phyloP scores from a whole-genome alignment of 2,888 invertebrate species.

The Pogonocherus hispidulus region DNA sequence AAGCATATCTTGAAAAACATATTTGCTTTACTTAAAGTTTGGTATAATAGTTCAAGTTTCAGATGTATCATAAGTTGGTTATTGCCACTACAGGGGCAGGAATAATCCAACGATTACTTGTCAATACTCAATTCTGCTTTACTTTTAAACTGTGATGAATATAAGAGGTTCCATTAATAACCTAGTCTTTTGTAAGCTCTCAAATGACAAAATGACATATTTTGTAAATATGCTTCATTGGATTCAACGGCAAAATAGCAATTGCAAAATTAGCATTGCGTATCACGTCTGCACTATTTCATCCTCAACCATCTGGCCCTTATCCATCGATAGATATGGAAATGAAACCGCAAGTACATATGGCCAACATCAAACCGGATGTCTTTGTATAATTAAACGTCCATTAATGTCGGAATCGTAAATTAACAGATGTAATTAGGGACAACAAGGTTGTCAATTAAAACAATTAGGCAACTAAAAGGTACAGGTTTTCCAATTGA shows the following conservation, averaged over 20 bases:
- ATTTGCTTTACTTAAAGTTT: no score
- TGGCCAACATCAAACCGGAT: not conserved
- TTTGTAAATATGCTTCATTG: no score
- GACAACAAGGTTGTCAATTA: not conserved
- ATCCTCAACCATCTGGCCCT: slow-evolving; percentile 2
- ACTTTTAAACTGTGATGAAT: no score
- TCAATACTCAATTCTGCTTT: no score
- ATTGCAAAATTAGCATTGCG: not conserved
- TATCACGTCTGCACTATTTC: not conserved
- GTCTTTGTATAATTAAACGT: not conserved
- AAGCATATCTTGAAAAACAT: no score
- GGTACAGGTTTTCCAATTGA: not conserved
- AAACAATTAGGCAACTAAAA: not conserved
- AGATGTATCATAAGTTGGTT: no score
- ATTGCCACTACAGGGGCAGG: no score
- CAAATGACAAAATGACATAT: no score
- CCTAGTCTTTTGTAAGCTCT: no score
- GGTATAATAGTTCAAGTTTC: no score
- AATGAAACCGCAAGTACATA: slow-evolving; percentile 2
- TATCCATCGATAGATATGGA: slow-evolving; percentile 1
- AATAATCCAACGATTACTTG: no score
- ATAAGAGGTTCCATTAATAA: no score
- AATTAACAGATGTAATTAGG: slow-evolving; percentile 1
- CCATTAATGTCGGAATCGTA: not conserved
- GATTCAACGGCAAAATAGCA: not conserved